phyloP scores from a whole-genome alignment of 2,113 vertebrate species.

The Numida meleagris region DNA sequence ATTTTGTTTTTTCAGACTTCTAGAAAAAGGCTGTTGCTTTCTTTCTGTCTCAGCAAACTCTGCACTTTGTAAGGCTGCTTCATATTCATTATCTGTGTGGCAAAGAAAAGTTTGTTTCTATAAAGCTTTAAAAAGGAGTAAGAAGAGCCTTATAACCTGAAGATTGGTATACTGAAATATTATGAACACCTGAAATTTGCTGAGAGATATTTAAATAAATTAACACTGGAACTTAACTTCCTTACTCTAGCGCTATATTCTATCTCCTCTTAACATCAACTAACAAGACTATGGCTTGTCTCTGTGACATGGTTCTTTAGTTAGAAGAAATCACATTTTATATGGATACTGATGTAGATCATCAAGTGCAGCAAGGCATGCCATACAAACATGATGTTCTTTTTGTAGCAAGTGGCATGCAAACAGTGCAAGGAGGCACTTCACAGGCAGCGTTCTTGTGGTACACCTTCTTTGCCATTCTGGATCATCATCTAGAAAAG shows the following conservation, averaged over 20 bases:
- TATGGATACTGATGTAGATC: not conserved
- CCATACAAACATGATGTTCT: not conserved
- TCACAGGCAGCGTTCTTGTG: not conserved
- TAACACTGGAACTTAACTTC: not conserved
- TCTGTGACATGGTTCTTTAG: not conserved
- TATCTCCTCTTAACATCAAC: not conserved
- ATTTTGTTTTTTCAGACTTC: not conserved
- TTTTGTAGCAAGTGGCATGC: not conserved
- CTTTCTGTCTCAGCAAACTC: not conserved
- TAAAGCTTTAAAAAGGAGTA: not conserved
- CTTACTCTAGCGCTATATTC: not conserved
- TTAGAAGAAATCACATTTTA: not conserved
- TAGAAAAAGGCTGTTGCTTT: not conserved
- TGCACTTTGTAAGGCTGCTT: not conserved
- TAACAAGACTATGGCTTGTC: not conserved
- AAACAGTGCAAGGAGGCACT: not conserved
- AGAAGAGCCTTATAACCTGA: no score
- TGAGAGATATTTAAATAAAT: not conserved
- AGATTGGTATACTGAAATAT: not conserved
- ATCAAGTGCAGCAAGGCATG: not conserved
- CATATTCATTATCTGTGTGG: not conserved
- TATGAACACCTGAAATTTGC: not conserved
- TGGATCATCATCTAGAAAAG: not conserved
- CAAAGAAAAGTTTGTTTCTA: not conserved
- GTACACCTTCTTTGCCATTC: not conserved